Evolutionary conservation across 2,113 vertebrate species (phyloP).

Genomic region (Sarotherodon lohbergeri): DNA sequence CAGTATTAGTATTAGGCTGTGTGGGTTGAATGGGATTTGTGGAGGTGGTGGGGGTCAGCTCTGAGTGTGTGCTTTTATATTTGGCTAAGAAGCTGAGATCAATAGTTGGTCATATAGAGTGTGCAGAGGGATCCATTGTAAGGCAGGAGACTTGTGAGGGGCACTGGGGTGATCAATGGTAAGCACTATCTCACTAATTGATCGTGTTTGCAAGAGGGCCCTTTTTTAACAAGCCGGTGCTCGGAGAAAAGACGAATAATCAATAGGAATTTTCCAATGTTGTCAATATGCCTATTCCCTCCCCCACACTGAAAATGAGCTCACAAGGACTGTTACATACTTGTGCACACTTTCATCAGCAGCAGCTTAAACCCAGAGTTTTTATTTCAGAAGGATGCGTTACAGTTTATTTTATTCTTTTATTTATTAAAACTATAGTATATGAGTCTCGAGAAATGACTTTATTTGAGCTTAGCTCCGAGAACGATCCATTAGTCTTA

Average conservation of each 20-base stretch:
- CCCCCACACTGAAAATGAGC: conserved; percentile 28
- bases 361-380: background rate
- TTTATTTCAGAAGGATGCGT: background rate
- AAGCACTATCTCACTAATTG: conserved; percentile 78
- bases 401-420: background rate
- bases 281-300: conserved; percentile 60
- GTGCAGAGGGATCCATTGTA: conserved; percentile 59
- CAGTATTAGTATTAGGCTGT: conserved; percentile 50
- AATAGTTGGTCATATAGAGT: conserved; percentile 69
- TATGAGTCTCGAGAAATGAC: background rate
- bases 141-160: conserved; percentile 35
- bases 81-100: conserved; percentile 63
- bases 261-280: conserved; percentile 73
- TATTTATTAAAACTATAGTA: background rate
- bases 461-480: conserved; percentile 35
- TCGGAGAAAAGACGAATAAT: conserved; percentile 72
- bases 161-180: conserved; percentile 66
- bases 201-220: conserved; percentile 70
- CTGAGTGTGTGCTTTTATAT: conserved; percentile 59
- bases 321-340: background rate
- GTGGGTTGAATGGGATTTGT: conserved; percentile 16
- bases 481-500: conserved; percentile 65
- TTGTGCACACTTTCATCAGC: background rate
- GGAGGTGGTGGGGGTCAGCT: background rate
- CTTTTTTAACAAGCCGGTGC: conserved; percentile 70